Percentiles rank a stretch among this genome's conserved stretches.
Evolutionary conservation across 1,140 invertebrate genomes (phyloP).

Genomic region (Neodiprion fabricii): DNA sequence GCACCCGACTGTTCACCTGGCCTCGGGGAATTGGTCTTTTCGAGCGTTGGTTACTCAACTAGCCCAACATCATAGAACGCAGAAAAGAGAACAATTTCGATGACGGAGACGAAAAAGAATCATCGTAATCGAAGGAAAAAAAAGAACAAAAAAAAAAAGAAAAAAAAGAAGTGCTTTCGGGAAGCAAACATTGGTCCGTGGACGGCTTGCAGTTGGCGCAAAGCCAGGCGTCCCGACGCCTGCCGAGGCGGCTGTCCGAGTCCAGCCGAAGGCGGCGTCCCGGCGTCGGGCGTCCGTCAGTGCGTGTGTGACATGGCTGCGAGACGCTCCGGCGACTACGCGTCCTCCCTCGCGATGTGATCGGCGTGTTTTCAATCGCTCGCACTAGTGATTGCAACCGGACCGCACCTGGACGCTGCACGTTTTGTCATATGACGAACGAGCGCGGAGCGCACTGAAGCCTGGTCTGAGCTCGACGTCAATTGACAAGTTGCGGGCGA

Average conservation of each 20-base stretch:
- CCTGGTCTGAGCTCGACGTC: neutral
- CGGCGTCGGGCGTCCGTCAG: conserved; percentile 60
- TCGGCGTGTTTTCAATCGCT: conserved; percentile 13
- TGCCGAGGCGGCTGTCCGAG: conserved; percentile 56
- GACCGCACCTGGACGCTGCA: neutral
- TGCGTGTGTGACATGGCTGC: conserved; percentile 60
- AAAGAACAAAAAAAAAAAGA: neutral
- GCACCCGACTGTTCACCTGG: too few relatives aligned
- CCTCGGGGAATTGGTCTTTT: too few relatives aligned
- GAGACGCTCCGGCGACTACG: conserved; percentile 53
- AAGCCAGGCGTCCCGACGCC: conserved; percentile 55
- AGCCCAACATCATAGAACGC: neutral
- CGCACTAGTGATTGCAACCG: neutral
- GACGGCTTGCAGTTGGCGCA: conserved; percentile 42
- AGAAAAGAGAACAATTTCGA: conserved; percentile 18
- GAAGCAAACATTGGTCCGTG: conserved; percentile 31
- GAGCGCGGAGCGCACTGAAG: neutral
- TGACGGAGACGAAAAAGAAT: conserved; percentile 27
- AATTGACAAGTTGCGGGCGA: neutral
- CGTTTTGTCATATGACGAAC: neutral
- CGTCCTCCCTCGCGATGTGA: conserved; percentile 45
- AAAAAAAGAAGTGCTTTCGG: conserved; percentile 16
- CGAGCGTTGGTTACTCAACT: neutral
- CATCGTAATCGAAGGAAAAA: conserved; percentile 4
- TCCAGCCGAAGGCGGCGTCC: conserved; percentile 56